A percentile compares a stretch with the other conserved stretches of the same genome.
phyloP scores from a whole-genome alignment of 2,888 invertebrate species.

The Myopa testacea region DNA sequence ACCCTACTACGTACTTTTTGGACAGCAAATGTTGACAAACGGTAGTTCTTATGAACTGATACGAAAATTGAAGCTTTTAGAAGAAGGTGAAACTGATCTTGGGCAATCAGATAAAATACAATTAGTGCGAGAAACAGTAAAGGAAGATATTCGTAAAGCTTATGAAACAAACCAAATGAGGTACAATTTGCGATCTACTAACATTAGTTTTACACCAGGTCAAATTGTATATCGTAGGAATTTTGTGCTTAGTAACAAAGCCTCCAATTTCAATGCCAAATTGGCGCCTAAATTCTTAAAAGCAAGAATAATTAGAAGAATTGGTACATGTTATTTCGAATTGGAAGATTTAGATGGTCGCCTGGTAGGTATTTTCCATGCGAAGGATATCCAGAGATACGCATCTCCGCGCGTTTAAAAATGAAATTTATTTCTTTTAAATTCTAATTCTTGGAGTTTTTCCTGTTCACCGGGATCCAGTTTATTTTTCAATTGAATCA shows the following conservation, averaged over 20 bases:
- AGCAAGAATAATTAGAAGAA: not conserved
- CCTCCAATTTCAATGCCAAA: not conserved
- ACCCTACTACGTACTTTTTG: conserved; percentile 22
- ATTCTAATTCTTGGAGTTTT: no score
- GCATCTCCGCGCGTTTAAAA: no score
- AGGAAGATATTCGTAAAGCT: not conserved
- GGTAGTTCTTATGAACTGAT: conserved; percentile 22
- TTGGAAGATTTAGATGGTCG: not conserved
- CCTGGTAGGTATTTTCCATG: not conserved
- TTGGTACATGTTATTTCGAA: not conserved
- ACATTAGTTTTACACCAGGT: not conserved
- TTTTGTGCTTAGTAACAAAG: not conserved
- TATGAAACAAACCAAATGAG: not conserved
- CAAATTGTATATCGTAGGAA: not conserved
- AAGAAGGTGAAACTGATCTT: not conserved
- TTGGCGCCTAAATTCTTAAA: conserved; percentile 1
- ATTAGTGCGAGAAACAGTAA: conserved; percentile 2
- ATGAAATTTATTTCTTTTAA: no score
- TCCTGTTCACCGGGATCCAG: no score
- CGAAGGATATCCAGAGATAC: conserved; percentile 7
- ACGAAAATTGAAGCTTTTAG: not conserved
- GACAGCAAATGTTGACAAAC: conserved; percentile 19
- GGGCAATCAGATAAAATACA: not conserved
- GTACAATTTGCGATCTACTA: not conserved
- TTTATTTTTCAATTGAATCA: no score